phyloP scores from a whole-genome alignment of 2,888 invertebrate species.

The Pristionchus exspectatus region DNA sequence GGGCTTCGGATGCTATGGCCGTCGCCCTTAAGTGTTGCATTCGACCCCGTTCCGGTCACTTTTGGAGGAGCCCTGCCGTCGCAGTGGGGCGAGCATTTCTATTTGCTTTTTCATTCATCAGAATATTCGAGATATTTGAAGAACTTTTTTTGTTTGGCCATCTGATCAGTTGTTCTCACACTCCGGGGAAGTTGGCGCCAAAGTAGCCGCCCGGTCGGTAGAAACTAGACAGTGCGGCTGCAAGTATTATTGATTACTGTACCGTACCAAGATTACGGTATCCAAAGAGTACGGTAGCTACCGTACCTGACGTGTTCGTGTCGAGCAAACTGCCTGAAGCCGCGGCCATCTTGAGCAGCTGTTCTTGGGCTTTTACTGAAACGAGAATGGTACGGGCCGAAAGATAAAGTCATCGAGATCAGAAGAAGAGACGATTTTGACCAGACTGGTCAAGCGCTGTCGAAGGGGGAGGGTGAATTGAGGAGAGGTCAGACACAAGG shows the following conservation, averaged over 20 bases:
- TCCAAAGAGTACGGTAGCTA: background rate
- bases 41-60: too few species aligned
- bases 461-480: background rate
- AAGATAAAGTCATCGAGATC: too few species aligned
- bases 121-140: too few species aligned
- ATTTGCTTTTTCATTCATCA: too few species aligned
- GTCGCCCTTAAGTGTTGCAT: too few species aligned
- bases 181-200: background rate
- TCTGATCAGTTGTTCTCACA: background rate
- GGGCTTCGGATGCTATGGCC: background rate
- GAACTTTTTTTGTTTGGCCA: background rate
- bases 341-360: conserved; percentile 69
- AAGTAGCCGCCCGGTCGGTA: conserved; percentile 47
- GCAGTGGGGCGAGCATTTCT: too few species aligned
- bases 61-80: too few species aligned
- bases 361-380: conserved; percentile 68
- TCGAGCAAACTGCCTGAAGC: conserved; percentile 7
- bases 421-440: background rate
- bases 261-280: background rate
- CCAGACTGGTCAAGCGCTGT: background rate
- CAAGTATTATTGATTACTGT: background rate
- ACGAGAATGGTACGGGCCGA: background rate
- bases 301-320: conserved; percentile 13
- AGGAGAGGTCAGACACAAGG: background rate
- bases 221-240: conserved; percentile 7